Conservation (phyloP, 2,888 invertebrate species). For the Idaea biselata region DNA sequence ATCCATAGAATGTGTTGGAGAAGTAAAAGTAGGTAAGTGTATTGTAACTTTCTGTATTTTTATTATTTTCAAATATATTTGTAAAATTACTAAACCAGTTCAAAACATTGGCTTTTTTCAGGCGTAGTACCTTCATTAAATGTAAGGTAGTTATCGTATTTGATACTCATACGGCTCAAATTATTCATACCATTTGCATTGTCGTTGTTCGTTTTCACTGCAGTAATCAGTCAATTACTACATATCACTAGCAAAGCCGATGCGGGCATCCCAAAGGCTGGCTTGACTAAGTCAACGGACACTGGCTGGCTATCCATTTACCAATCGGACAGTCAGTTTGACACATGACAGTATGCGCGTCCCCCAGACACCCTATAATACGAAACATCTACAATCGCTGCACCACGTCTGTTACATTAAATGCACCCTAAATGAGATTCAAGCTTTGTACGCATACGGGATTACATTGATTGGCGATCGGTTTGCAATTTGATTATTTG, state of each 20-base stretch:
- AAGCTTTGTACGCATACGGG: background rate
- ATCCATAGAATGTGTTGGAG: too few species aligned
- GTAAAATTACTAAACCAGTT: too few species aligned
- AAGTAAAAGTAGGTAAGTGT: too few species aligned
- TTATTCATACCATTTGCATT: too few species aligned
- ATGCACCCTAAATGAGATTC: conserved; percentile 3
- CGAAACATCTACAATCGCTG: conserved; percentile 17
- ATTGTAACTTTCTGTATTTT: too few species aligned
- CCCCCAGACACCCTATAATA: conserved; percentile 28
- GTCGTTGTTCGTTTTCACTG: background rate
- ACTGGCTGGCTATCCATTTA: conserved; percentile 53
- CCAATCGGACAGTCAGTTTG: conserved; percentile 57
- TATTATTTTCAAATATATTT: too few species aligned
- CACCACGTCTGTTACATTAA: conserved; percentile 6
- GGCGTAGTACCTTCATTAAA: too few species aligned
- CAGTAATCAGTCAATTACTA: conserved; percentile 42
- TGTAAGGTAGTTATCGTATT: too few species aligned
- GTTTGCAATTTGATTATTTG: background rate
- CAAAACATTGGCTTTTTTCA: too few species aligned
- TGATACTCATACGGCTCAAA: too few species aligned
- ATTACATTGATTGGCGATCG: background rate
- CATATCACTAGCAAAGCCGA: conserved; percentile 39
- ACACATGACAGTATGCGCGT: conserved; percentile 48
- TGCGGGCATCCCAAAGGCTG: conserved; percentile 45
- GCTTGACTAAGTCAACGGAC: conserved; percentile 44